Base-by-base conservation (phyloP, 2,888 invertebrate species). In the Hedya salicella region DNA sequence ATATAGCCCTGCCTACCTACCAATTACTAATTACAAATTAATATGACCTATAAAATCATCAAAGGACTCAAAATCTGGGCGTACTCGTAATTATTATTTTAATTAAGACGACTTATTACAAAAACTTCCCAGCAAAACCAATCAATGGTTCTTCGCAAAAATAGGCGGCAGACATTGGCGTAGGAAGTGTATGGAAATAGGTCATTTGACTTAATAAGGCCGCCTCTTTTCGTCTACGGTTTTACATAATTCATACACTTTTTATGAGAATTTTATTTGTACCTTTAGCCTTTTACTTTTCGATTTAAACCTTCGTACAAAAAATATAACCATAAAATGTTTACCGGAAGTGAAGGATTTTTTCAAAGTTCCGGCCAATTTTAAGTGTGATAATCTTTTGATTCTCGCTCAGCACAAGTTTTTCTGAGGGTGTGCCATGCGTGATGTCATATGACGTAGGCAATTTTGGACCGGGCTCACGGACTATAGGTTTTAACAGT, bases 131-230 rank as follows among this genome's bases (percentile, higher is more conserved):
- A 30, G 25, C n/a, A 11, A 44, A 46, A 19, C 57, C 57, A 57
- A 57, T 46, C 46, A 57, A 57, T 32, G 44, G 4, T 17, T 17
- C n/a, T 3, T 57, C 32, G n/a, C 44, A 46, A 46, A 46, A 57
- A 46, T 57, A 32, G 57, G n/a, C 57, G 13, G 30, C 8, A 44
- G 44, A 8, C 17, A n/a, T 17, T 44, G 19, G 17, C 30, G 32
- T 46, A 44, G 30, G 44, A 32, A 56, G 13, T 30, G 44, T 16
- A 30, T 44, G 44, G 25, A 56, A 57, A 57, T 57, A 57, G 44
- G 32, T 57, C 44, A 46, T 57, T 57, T 46, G 57, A 46, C 17
- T 57, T 57, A 57, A 57, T 46, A 57, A 57, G 30, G 57, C 17
- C 57, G 44, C 56, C 44, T 44, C 17, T 46, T 44, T 44, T 32